Evolutionary conservation across 2,888 invertebrate species (phyloP).

Genomic region (Perithous albicinctus): DNA sequence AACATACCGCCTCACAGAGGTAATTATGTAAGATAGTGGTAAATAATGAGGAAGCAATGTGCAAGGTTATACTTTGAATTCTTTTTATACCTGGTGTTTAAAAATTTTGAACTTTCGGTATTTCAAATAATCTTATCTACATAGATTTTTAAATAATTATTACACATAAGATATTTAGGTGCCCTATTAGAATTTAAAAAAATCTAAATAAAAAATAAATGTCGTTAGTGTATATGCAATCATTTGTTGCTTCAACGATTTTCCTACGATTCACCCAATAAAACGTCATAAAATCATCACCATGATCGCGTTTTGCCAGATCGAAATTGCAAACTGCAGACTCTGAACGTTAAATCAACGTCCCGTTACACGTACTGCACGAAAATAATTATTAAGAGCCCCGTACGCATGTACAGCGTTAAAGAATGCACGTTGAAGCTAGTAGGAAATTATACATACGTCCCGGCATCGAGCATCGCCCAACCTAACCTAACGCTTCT

Average conservation of each 20-base stretch:
- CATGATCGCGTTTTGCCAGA: not conserved
- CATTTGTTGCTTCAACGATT: not conserved
- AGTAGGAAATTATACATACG: slow-evolving; percentile 38
- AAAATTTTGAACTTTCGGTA: too few species aligned
- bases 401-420: not conserved
- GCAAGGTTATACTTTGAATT: too few species aligned
- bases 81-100: too few species aligned
- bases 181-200: too few species aligned
- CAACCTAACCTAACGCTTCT: slow-evolving; percentile 59
- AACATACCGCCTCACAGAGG: too few species aligned
- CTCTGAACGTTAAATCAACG: slow-evolving; percentile 3
- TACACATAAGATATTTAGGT: too few species aligned
- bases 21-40: too few species aligned
- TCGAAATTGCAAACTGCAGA: not conserved
- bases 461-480: slow-evolving; percentile 57
- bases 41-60: too few species aligned
- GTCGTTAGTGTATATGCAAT: too few species aligned
- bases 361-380: not conserved
- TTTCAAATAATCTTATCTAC: too few species aligned
- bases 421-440: slow-evolving; percentile 24
- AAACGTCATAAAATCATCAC: not conserved
- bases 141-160: too few species aligned
- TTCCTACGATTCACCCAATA: not conserved
- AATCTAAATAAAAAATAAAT: too few species aligned
- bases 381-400: slow-evolving; percentile 31